Base-by-base conservation (phyloP, 2,888 invertebrate genomes). In the Panorpa germanica region DNA sequence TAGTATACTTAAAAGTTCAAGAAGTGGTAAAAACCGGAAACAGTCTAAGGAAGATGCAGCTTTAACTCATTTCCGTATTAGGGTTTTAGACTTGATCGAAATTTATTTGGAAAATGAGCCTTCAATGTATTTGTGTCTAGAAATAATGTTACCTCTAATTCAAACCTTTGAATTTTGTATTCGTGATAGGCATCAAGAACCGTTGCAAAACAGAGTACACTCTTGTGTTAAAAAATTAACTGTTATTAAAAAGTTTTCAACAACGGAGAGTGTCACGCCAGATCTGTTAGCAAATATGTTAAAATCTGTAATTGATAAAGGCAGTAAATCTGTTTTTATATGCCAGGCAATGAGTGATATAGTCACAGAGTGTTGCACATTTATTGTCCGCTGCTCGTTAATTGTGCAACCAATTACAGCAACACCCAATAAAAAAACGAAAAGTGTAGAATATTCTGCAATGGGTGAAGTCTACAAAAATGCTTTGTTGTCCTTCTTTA, bases 81-180 rank as follows among this genome's bases (percentile, higher is more conserved):
- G 77, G 37, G 76, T 71, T n/a, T 56, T 80, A 20, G 80, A 80
- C 55, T 54, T 81, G 27, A 56, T 80, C 10, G 74, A 77, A 41
- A 70, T 70, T 38, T 80, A 77, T 45, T 46, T 78, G 20, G 71
- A 75, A 39, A 69, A 70, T 13, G 65, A 63, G 28, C 75, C 77
- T 1, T 61, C 70, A 1, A 65, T 80, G 65, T 59, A 68, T 21
- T 54, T 72, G 15, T 63, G 68, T 33, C 50, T 80, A 24, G 71
- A 72, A 40, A 70, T 78, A 53, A 65, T 80, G 41, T 54, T 70
- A 5, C 70, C 75, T 0, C 50, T 80, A 3, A 66, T 70, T 25
- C 62, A 70, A 38, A 62, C 71, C 40, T 48, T 78, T 3, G 76
- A 77, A 46, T 71, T 68, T 45, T 68, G 73, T 37, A 65, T 75